Evolutionary conservation across 2,888 invertebrate species (phyloP), one percentile per base, ranked within the genome.

Genomic region (Drosophila peninsularis): DNA sequence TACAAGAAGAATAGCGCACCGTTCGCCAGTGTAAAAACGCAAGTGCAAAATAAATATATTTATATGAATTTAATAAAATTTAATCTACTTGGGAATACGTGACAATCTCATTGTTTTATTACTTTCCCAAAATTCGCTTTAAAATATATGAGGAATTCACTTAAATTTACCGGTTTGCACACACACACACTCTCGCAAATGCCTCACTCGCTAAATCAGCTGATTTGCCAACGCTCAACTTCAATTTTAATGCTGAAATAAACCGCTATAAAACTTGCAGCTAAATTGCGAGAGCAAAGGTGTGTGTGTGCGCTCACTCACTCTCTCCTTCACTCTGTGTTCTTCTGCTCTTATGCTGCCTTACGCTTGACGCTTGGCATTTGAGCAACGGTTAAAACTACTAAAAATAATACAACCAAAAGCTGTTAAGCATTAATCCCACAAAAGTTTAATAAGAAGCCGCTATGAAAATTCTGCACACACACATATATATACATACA

Each of bases 291-390:
- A 47, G 50, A 53, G 47, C 4, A 32, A 7, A 13, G 3, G 10
- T 47, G 32, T 42, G 52, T 27, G 34, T 36, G 45, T 27, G 11
- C 24, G 14, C 30, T 47, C 24, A 9, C 24, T 53, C 24, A 54
- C 36, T 37, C 37, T 32, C 7, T 17, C 19, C n/a, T n/a, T 27
- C 24, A 36, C 30, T 49, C 14, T 47, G 4, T 36, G 3, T 49
- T 30, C n/a, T n/a, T n/a, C n/a, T 6, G 27, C 27, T 50, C 5
- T 36, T 49, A 17, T 42, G 24, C 11, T 36, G 24, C 49, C 44
- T 44, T 37, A 13, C 54, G 39, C 32, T 60, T 64, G 60, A 55
- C 61, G 62, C 55, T 80, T 82, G 80, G 71, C 71, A 86, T 86
- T 80, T 82, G 54, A 66, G 49, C 70, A 68, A 27, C 32, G 27